Base-by-base conservation (phyloP, 2,113 vertebrate species). In the Phaetusa simplex region DNA sequence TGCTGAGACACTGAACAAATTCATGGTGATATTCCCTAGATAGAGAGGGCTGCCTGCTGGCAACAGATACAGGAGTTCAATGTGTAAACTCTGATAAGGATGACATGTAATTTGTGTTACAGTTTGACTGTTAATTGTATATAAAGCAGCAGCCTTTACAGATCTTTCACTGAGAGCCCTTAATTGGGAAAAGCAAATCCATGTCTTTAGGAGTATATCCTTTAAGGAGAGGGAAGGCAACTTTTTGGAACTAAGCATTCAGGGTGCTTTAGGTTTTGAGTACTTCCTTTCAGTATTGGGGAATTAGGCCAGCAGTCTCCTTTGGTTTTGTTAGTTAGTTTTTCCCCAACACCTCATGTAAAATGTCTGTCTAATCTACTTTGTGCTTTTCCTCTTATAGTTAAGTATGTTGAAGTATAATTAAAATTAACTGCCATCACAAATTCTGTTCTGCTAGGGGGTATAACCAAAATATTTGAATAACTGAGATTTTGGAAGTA, bases 81-180 rank as follows among this genome's bases (percentile, higher is more conserved):
- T 98, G 98, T 98, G 98, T 98, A 96, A 96, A 93, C 91, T 96
- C 98, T 98, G 98, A 98, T 98, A 98, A 98, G 97, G 97, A 76
- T 98, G 98, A 96, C 97, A 93, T 94, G 94, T 97, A 96, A 98
- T 98, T 98, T 98, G 98, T 98, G 97, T 97, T 98, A 97, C 96
- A 97, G 98, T 98, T 98, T 96, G 96, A 93, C 96, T 98, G 97
- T 98, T 98, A 98, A 98, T 98, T 98, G 96, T 97, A 38, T 98
- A 95, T 97, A 97, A 98, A 97, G 81, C 96, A 96, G 92, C 95
- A 97, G 91, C 88, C 95, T 97, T 98, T 97, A 91, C 78, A 88
- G 85, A 65, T 88, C 91, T 96, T 97, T 97, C 95, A 80, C 88
- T 82, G 76, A 90, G 88, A 62, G 13, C 93, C 93, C 86, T 94